Percentiles rank a stretch among this genome's conserved stretches.
phyloP scores from a whole-genome alignment of 2,888 invertebrate genomes.

The Leucozona laternaria region DNA sequence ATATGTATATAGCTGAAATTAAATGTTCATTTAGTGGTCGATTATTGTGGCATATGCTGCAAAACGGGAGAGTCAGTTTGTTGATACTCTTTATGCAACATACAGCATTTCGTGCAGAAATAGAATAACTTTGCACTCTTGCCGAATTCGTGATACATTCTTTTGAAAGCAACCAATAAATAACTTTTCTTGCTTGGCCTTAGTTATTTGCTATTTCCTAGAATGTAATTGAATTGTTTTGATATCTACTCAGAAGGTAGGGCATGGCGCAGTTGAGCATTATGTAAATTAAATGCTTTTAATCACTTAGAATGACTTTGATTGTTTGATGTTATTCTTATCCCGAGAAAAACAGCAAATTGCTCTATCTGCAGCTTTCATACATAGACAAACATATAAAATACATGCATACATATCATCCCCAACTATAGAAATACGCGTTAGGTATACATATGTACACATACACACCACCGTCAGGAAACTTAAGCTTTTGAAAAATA shows the following conservation, averaged over 20 bases:
- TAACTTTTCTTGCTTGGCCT: conserved; percentile 35
- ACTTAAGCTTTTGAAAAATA: no score
- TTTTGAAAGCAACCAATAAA: conserved; percentile 57
- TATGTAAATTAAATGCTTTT: conserved; percentile 15
- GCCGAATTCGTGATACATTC: conserved; percentile 59
- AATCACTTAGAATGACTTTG: conserved; percentile 17
- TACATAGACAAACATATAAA: no score
- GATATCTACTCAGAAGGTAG: conserved; percentile 38
- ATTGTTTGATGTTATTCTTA: background rate
- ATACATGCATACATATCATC: no score
- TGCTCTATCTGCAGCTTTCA: no score
- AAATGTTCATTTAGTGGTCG: conserved; percentile 65
- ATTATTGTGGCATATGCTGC: conserved; percentile 70
- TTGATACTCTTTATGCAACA: background rate
- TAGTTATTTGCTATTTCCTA: conserved; percentile 46
- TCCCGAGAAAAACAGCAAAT: background rate
- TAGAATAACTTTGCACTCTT: conserved; percentile 48
- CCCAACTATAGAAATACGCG: no score
- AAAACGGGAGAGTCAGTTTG: conserved; percentile 16
- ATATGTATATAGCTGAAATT: background rate
- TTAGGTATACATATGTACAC: no score
- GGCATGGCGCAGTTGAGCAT: background rate
- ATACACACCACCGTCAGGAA: no score
- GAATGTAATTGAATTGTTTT: conserved; percentile 73
- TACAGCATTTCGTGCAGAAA: conserved; percentile 48